Conservation (phyloP, 2,888 invertebrate genomes). For the Athalia cordata region DNA sequence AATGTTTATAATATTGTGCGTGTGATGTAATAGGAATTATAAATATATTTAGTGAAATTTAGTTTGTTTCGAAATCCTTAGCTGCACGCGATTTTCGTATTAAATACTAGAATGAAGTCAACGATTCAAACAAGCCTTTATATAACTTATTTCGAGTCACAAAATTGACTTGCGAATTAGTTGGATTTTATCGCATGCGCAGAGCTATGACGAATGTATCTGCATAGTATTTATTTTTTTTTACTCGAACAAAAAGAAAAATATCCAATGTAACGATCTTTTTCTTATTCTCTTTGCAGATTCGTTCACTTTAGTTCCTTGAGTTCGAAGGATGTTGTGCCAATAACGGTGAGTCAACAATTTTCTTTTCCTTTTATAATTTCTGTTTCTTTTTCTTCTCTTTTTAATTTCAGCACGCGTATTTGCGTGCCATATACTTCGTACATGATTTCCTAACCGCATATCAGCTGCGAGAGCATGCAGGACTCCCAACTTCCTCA, state of each 20-base stretch:
- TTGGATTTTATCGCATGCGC: no score
- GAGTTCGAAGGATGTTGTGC: constrained; percentile 1
- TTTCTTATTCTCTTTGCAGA: not conserved
- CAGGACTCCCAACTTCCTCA: no score
- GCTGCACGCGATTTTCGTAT: constrained; percentile 26
- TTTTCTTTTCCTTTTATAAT: not conserved
- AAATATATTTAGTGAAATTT: not conserved
- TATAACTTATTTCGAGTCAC: no score
- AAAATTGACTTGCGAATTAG: no score
- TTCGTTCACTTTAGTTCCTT: not conserved
- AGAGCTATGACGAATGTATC: not conserved
- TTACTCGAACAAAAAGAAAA: no score
- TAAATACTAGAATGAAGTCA: not conserved
- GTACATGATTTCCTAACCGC: no score
- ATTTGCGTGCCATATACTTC: not conserved
- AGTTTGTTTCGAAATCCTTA: not conserved
- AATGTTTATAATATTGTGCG: no score
- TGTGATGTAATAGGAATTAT: not conserved
- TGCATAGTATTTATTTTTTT: not conserved
- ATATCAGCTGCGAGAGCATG: no score
- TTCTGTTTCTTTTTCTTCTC: not conserved
- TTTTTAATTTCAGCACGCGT: not conserved
- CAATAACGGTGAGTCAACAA: constrained; percentile 4
- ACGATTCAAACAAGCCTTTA: no score
- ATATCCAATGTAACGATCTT: no score